Evolutionary conservation across 2,888 invertebrate species (phyloP).

Genomic region (Stenolophus ochropezus): DNA sequence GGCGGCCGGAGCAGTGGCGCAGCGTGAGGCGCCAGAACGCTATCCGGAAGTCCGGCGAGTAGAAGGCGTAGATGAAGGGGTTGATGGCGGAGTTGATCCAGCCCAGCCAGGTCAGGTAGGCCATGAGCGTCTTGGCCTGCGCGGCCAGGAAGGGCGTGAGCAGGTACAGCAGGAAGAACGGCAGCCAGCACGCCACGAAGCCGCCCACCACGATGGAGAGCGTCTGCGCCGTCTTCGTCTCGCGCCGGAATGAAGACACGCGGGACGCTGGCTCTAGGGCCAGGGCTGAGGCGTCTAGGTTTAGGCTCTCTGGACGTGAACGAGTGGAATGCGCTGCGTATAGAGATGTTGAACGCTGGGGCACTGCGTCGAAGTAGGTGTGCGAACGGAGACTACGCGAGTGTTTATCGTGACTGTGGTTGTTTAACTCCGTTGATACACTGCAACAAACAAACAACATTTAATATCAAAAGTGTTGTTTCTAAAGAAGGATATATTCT

Average conservation of each 20-base stretch:
- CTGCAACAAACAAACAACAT: conserved; percentile 57
- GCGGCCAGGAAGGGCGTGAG: conserved; percentile 84
- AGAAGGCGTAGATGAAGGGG: conserved; percentile 93
- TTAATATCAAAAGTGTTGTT: too few species aligned
- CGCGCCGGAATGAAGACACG: conserved; percentile 83
- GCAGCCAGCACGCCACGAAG: conserved; percentile 91
- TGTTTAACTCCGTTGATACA: conserved; percentile 58
- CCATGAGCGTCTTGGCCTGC: conserved; percentile 76
- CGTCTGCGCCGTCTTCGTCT: conserved; percentile 92
- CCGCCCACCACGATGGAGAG: conserved; percentile 91
- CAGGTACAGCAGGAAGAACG: conserved; percentile 89
- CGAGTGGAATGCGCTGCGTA: conserved; percentile 60
- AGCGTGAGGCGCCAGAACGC: conserved; percentile 91
- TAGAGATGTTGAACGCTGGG: neutral
- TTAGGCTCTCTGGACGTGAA: conserved; percentile 75
- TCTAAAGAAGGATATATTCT: too few species aligned
- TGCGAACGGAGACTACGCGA: conserved; percentile 66
- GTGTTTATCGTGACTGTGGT: conserved; percentile 52
- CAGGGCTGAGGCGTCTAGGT: conserved; percentile 74
- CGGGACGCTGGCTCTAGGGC: conserved; percentile 75
- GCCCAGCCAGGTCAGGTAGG: conserved; percentile 89
- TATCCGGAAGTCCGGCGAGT: conserved; percentile 89
- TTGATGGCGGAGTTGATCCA: conserved; percentile 94
- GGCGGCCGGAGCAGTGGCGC: conserved; percentile 77
- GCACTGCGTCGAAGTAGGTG: conserved; percentile 67